Base-by-base conservation (phyloP, 2,888 invertebrate genomes). In the Caenorhabditis macrosperma region DNA sequence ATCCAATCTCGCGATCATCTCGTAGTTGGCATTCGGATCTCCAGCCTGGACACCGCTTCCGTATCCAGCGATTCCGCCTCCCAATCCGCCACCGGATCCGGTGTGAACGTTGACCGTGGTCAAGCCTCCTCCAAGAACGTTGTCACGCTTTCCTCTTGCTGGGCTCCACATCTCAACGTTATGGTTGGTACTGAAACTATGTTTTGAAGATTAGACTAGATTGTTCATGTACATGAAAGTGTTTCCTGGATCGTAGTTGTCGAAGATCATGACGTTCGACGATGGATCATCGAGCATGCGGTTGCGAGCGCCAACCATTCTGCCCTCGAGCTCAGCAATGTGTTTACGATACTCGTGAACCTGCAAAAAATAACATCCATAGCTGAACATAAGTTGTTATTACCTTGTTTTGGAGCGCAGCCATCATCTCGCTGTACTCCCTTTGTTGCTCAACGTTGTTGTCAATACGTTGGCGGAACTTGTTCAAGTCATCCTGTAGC, bases 391-490 rank as follows among this genome's bases (percentile, higher is more conserved):
- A 0, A 22, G 12, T 12, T 22, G 10, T 6, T 2, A 15, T 35
- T 50, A 88, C 88, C 84, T 90, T 90, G 64, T 85, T 86, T 71
- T 90, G 90, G 61, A 90, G 86, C 12, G 86, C 84, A 46, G 81
- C 80, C 84, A 90, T 88, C 84, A 90, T 87, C 59, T 90, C 89
- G 17, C 87, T 88, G 74, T 89, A 90, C 66, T 90, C 90, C 26
- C 81, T 74, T 67, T 90, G 90, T 76, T 90, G 87, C 67, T 88
- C 89, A 35, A 88, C 90, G 69, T 86, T 90, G 78, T 87, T 88
- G 81, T 90, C 90, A 66, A 90, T 90, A 35, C 90, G 80, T 67
- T 89, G 85, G 33, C 82, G 83, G 83, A 88, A 90, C 76, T 88
- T 89, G 81, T 86, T 85, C 67, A 90, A 82, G 63, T 90, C 90